Evolutionary conservation across 2,888 invertebrate genomes (phyloP).

Genomic region (Chironomus riparius): DNA sequence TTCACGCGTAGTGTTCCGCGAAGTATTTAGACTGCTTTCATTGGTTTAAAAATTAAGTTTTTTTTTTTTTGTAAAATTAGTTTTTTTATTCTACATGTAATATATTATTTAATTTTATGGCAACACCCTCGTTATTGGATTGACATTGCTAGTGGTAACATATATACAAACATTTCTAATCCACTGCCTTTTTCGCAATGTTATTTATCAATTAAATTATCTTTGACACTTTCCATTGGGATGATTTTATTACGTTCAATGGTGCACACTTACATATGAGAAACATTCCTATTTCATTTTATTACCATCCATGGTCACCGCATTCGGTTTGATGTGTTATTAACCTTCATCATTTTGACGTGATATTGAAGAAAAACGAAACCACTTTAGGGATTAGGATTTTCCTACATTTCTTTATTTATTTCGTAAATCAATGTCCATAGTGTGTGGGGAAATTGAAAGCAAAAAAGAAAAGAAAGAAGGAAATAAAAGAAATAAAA

Average conservation of each 20-base stretch:
- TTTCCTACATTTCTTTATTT: neutral
- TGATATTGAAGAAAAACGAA: conserved; percentile 20
- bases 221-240: conserved; percentile 26
- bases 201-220: conserved; percentile 26
- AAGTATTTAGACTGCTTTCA: no score
- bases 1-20: no score
- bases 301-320: neutral
- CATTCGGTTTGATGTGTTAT: conserved; percentile 2
- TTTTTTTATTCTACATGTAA: no score
- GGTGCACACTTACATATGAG: neutral
- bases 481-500: neutral
- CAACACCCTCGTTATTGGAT: neutral
- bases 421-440: neutral
- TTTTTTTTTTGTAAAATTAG: no score
- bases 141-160: neutral
- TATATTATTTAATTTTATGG: neutral
- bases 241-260: conserved; percentile 15
- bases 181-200: neutral
- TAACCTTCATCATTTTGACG: conserved; percentile 27
- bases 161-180: conserved; percentile 11
- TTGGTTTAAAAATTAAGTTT: no score
- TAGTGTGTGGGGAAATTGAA: neutral
- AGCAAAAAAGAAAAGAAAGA: no score
- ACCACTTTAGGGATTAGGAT: conserved; percentile 23
- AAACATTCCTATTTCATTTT: neutral